phyloP scores from a whole-genome alignment of 2,888 invertebrate genomes.

The Cryptophagus acutangulus region DNA sequence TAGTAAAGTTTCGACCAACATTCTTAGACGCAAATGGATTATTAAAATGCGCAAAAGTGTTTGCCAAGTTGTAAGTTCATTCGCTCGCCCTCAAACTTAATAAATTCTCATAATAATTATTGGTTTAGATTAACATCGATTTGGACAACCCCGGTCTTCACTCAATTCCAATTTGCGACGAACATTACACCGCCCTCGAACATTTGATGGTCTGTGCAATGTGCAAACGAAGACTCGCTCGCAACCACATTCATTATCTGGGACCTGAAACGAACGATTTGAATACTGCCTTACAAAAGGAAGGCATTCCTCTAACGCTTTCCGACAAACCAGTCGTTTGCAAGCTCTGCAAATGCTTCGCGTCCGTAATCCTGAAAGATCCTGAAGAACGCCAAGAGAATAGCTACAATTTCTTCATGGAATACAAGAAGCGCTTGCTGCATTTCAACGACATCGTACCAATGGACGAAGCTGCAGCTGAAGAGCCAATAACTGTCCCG shows the following conservation, averaged over 20 bases:
- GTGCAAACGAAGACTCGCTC: slow-evolving; percentile 69
- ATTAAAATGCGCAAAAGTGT: slow-evolving; percentile 66
- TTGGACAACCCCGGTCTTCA: slow-evolving; percentile 62
- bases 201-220: slow-evolving; percentile 72
- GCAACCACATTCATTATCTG: slow-evolving; percentile 71
- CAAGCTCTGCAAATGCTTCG: slow-evolving; percentile 76
- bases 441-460: slow-evolving; percentile 68
- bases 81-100: slow-evolving; percentile 1
- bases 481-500: slow-evolving; percentile 47
- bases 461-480: slow-evolving; percentile 55
- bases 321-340: slow-evolving; percentile 70
- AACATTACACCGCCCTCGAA: slow-evolving; percentile 66
- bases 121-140: slow-evolving; percentile 52
- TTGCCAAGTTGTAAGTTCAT: slow-evolving; percentile 53
- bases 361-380: slow-evolving; percentile 64
- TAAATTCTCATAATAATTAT: slow-evolving; percentile 7
- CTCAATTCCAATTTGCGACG: slow-evolving; percentile 64
- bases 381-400: slow-evolving; percentile 49
- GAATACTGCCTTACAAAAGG: slow-evolving; percentile 53
- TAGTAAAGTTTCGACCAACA: slow-evolving; percentile 55
- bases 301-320: slow-evolving; percentile 65
- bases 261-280: slow-evolving; percentile 55
- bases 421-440: slow-evolving; percentile 64
- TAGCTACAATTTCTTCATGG: slow-evolving; percentile 53
- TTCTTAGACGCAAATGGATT: slow-evolving; percentile 67